Conservation (phyloP, 1,140 invertebrate genomes). For the Monomorium pharaonis region DNA sequence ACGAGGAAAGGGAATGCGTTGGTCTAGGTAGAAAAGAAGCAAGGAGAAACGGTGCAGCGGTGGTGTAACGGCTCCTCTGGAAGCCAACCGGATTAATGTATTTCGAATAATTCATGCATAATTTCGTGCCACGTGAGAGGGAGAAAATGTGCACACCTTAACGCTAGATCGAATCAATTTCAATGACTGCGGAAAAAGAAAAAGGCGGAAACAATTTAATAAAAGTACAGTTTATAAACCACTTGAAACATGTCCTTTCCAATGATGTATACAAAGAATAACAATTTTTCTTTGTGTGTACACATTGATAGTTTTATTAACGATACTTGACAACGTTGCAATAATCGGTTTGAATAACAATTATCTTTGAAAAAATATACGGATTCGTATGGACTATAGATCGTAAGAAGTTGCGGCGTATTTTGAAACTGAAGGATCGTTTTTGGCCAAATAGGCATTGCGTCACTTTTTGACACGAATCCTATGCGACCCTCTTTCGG, state of each 20-base stretch:
- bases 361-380: not conserved
- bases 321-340: not conserved
- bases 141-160: not conserved
- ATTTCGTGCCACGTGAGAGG: constrained; percentile 23
- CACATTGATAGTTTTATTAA: not conserved
- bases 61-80: constrained; percentile 60
- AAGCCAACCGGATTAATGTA: constrained; percentile 78
- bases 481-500: constrained; percentile 16
- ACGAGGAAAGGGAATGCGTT: constrained; percentile 36
- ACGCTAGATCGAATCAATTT: constrained; percentile 22
- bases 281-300: not conserved
- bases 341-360: not conserved
- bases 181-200: not conserved
- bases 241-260: not conserved
- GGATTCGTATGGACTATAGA: not conserved
- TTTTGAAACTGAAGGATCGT: not conserved
- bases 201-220: not conserved
- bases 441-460: not conserved
- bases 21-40: constrained; percentile 37
- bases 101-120: constrained; percentile 78
- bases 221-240: not conserved
- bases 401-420: not conserved
- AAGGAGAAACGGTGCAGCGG: constrained; percentile 31
- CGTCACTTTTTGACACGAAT: constrained; percentile 1
- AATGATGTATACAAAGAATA: not conserved